phyloP scores from a whole-genome alignment of 1,140 invertebrate species.

The Lordiphosa mommai region DNA sequence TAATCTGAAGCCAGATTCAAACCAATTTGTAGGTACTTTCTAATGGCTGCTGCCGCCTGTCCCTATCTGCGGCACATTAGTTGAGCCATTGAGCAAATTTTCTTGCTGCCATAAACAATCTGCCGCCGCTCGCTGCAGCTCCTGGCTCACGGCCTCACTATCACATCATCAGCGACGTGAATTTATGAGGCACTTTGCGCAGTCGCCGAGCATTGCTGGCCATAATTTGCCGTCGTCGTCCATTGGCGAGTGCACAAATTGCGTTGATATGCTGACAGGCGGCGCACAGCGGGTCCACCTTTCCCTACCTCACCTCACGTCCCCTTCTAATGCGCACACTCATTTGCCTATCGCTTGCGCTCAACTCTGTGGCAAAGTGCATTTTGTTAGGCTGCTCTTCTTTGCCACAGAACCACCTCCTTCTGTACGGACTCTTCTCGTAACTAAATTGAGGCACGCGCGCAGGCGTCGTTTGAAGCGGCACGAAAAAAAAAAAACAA shows the following conservation, averaged over 20 bases:
- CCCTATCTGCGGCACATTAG: slow-evolving; percentile 65
- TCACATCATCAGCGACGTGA: slow-evolving; percentile 76
- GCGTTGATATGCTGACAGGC: slow-evolving; percentile 74
- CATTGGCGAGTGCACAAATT: slow-evolving; percentile 75
- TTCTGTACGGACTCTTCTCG: slow-evolving; percentile 9
- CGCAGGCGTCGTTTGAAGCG: slow-evolving; percentile 59
- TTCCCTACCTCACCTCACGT: too few relatives aligned
- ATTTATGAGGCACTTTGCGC: slow-evolving; percentile 75
- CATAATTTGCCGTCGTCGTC: slow-evolving; percentile 67
- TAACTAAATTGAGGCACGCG: slow-evolving; percentile 75
- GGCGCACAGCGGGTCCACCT: slow-evolving; percentile 54
- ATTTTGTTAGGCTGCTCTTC: slow-evolving; percentile 39
- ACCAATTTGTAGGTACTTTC: slow-evolving; percentile 67
- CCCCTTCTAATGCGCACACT: slow-evolving; percentile 61
- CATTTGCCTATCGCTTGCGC: slow-evolving; percentile 65
- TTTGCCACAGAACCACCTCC: not conserved
- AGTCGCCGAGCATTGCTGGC: slow-evolving; percentile 69
- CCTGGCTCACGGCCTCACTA: slow-evolving; percentile 30
- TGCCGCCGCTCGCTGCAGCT: slow-evolving; percentile 25
- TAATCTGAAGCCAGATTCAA: slow-evolving; percentile 20
- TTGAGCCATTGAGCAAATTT: slow-evolving; percentile 69
- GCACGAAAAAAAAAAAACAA: slow-evolving; percentile 27
- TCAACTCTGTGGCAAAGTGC: slow-evolving; percentile 41
- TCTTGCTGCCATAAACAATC: slow-evolving; percentile 63
- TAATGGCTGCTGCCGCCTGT: slow-evolving; percentile 45